Evolutionary conservation across 2,113 vertebrate species (phyloP), one percentile per base, ranked within the genome.

Genomic region (Lycocorax pyrrhopterus): DNA sequence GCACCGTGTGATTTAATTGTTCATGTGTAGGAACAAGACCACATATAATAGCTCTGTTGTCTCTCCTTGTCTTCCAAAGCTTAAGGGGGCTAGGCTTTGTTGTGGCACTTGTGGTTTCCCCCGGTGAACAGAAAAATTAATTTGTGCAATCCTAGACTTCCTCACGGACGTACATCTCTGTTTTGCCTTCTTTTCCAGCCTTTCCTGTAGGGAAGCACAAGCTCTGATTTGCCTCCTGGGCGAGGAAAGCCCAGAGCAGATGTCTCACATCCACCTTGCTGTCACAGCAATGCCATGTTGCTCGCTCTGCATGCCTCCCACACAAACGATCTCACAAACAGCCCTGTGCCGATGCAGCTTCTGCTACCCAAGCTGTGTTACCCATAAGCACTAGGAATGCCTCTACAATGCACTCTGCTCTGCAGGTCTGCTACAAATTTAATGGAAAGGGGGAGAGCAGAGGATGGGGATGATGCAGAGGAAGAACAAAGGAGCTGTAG

Each of bases 221-320:
- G 17, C 46, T 79, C 58, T 43, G 26, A n/a, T 60, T 49, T 68
- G 16, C 22, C 21, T 84, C n/a, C 59, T 30, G 35, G n/a, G 58
- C 0, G 0, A 87, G 30, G 39, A 74, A 66, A 87, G 47, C 23
- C 46, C 55, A 47, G 43, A 67, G 20, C 1, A 2, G 27, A 26
- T 16, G n/a, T 63, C 43, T 74, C 51, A 12, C 21, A 32, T 46
- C 25, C 46, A 30, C 44, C 35, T 63, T 17, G 0, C 52, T 72
- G 77, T 32, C 69, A 55, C 64, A 63, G 78, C 60, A 79, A 13
- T 30, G 66, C 59, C 17, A 1, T 0, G 1, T 25, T 77, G 46
- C 37, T 84, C 1, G 0, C 23, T 62, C 23, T 0, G 0, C 47
- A 5, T 6, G 16, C 56, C 43, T 81, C 80, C 60, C 25, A 29